Conservation (phyloP, 2,797 vertebrate genomes). For the Xyrichtys novacula region DNA sequence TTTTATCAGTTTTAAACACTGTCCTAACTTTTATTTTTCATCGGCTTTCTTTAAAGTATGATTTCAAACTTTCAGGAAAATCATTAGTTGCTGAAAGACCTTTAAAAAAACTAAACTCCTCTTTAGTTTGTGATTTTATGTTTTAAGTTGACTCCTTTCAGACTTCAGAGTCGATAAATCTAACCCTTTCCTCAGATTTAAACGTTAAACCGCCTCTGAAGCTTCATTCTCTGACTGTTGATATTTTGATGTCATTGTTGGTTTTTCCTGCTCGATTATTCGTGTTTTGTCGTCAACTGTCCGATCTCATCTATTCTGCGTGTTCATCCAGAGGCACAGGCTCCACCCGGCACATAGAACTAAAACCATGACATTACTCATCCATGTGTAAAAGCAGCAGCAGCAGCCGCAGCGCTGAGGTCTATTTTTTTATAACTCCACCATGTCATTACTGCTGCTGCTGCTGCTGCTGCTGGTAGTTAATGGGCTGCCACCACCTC, state of each 20-base stretch:
- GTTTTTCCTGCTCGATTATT: not conserved
- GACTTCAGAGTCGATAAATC: too few relatives aligned
- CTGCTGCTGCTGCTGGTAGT: conserved; percentile 46
- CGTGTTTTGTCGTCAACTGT: not conserved
- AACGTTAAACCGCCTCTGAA: not conserved
- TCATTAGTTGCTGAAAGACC: too few relatives aligned
- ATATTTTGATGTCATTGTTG: not conserved
- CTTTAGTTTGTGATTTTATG: too few relatives aligned
- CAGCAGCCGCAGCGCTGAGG: conserved; percentile 12
- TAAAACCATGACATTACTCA: conserved; percentile 25
- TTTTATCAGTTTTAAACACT: too few relatives aligned
- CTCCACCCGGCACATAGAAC: not conserved
- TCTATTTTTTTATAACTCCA: conserved; percentile 20
- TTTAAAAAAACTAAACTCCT: too few relatives aligned
- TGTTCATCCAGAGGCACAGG: conserved; percentile 1
- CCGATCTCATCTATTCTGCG: not conserved
- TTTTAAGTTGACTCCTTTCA: too few relatives aligned
- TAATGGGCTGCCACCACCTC: conserved; percentile 66
- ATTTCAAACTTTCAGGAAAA: too few relatives aligned
- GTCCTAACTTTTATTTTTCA: too few relatives aligned
- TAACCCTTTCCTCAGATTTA: too few relatives aligned
- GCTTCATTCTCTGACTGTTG: not conserved
- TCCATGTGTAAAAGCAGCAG: conserved; percentile 26
- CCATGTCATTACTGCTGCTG: conserved; percentile 50
- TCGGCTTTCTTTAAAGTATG: too few relatives aligned